These are phyloP conservation scores for Perca fluviatilis DNA, from an alignment of 2,113 vertebrate species.

Conservation along the genomic window DNA sequence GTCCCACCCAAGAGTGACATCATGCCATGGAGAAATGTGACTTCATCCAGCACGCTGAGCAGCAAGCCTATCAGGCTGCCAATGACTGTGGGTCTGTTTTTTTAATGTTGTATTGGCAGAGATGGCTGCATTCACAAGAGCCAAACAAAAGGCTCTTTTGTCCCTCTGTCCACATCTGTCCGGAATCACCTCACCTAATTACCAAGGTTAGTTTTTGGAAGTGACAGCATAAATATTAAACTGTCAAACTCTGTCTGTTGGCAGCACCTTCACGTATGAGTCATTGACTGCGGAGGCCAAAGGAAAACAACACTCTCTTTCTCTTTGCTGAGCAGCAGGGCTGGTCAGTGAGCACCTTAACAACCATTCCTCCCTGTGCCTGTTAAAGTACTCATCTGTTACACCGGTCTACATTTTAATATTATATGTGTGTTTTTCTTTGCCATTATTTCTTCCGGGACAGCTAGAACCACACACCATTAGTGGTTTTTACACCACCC, in stretches of 20 bases:
- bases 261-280: slow-evolving; percentile 75
- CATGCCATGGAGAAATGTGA: slow-evolving; percentile 54
- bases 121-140: slow-evolving; percentile 58
- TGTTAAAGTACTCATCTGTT: slow-evolving; percentile 12
- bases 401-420: not conserved
- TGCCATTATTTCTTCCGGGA: not conserved
- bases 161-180: slow-evolving; percentile 80
- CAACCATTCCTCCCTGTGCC: slow-evolving; percentile 6
- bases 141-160: slow-evolving; percentile 81
- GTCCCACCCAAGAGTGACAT: slow-evolving; percentile 68
- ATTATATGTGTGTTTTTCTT: slow-evolving; percentile 7
- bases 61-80: slow-evolving; percentile 18
- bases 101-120: slow-evolving; percentile 69
- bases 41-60: slow-evolving; percentile 30
- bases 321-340: slow-evolving; percentile 24
- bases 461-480: not conserved
- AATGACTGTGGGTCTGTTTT: slow-evolving; percentile 47
- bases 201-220: slow-evolving; percentile 75
- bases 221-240: slow-evolving; percentile 83
- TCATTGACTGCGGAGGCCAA: slow-evolving; percentile 66
- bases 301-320: slow-evolving; percentile 74
- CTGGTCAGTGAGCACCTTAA: slow-evolving; percentile 35
- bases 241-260: slow-evolving; percentile 79
- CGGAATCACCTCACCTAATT: slow-evolving; percentile 78
- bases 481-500: not conserved